phyloP scores from a whole-genome alignment of 2,888 invertebrate species.

The Cataglyphis rosenhaueri region DNA sequence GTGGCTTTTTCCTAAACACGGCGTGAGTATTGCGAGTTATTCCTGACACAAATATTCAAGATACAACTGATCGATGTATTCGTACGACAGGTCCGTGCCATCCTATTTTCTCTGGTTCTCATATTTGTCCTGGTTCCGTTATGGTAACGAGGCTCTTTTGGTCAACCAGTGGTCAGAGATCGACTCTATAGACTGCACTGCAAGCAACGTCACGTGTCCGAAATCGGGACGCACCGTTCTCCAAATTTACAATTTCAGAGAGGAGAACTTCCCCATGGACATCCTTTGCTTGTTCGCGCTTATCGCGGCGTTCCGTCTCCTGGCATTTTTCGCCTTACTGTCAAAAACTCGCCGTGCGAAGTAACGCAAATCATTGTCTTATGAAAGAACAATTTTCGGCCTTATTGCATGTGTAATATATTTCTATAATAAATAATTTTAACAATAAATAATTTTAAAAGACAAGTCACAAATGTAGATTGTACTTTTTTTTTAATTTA shows the following conservation, averaged over 20 bases:
- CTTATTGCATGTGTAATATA: neutral
- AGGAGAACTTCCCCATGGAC: constrained; percentile 90
- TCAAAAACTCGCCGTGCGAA: constrained; percentile 89
- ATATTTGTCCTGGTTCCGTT: constrained; percentile 96
- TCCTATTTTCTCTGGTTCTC: constrained; percentile 94
- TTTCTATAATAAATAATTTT: constrained; percentile 25
- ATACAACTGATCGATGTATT: neutral
- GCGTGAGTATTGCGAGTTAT: constrained; percentile 87
- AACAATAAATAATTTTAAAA: neutral
- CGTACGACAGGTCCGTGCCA: constrained; percentile 91
- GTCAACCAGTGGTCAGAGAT: constrained; percentile 96
- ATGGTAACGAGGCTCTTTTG: constrained; percentile 95
- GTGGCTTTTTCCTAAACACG: constrained; percentile 97
- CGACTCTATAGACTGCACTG: constrained; percentile 91
- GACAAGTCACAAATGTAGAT: neutral
- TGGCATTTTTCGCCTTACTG: constrained; percentile 92
- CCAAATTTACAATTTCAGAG: constrained; percentile 91
- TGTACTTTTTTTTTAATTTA: neutral
- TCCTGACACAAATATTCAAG: neutral
- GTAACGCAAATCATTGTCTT: constrained; percentile 74
- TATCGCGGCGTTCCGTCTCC: constrained; percentile 90
- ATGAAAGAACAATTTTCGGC: neutral
- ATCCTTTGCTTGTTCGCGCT: constrained; percentile 90
- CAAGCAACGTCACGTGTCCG: constrained; percentile 92
- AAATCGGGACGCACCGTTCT: constrained; percentile 92